Evolutionary conservation across 2,113 vertebrate species (phyloP).

Genomic region (Prietella phreatophila): DNA sequence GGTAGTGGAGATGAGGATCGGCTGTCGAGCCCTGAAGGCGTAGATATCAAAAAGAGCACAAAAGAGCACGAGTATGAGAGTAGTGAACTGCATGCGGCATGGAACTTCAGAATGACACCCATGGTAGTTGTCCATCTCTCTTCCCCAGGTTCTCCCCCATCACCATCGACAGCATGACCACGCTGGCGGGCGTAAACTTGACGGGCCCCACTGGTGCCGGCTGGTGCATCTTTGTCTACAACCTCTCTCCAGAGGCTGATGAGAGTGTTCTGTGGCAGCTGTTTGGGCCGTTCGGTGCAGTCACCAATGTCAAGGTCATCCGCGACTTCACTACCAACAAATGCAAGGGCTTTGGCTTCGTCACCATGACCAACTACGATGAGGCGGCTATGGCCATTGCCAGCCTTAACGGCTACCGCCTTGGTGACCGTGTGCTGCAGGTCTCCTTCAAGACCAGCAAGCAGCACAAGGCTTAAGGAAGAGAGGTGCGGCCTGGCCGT

Average conservation of each 20-base stretch:
- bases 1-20: conserved; percentile 65
- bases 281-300: conserved; percentile 94
- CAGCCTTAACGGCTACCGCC: conserved; percentile 92
- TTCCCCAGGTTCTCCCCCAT: conserved; percentile 89
- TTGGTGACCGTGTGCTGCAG: conserved; percentile 93
- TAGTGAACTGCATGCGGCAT: conserved; percentile 57
- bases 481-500: conserved; percentile 55
- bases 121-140: conserved; percentile 87
- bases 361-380: conserved; percentile 99
- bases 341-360: conserved; percentile 97
- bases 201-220: conserved; percentile 80
- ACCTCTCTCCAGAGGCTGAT: conserved; percentile 91
- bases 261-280: conserved; percentile 98
- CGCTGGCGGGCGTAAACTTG: conserved; percentile 84
- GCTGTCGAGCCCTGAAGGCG: conserved; percentile 58
- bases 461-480: conserved; percentile 92
- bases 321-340: conserved; percentile 97
- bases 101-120: conserved; percentile 85
- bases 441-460: conserved; percentile 99
- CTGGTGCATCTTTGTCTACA: conserved; percentile 99
- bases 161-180: conserved; percentile 89
- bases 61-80: conserved; percentile 52
- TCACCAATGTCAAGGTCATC: conserved; percentile 97
- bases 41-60: conserved; percentile 35
- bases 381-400: conserved; percentile 97